A percentile compares a stretch with the other conserved stretches of the same genome.
Conservation (phyloP, 2,888 invertebrate species). For the Conops quadrifasciatus region DNA sequence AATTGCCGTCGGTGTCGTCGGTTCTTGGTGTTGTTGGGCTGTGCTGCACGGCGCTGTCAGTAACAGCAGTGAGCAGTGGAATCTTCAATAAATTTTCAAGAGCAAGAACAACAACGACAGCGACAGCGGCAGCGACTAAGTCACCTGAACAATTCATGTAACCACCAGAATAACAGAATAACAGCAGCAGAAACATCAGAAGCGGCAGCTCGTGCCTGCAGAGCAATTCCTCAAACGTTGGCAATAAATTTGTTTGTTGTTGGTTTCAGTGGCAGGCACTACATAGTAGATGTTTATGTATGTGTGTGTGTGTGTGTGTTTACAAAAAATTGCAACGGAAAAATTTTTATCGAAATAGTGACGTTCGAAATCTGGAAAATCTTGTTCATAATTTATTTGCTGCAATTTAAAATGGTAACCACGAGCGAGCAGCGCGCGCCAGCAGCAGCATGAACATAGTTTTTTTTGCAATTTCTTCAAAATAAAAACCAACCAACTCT, state of each 20-base stretch:
- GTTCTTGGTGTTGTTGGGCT: background rate
- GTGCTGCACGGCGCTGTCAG: background rate
- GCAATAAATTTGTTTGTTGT: constrained; percentile 14
- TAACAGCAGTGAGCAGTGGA: background rate
- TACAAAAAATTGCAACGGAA: constrained; percentile 20
- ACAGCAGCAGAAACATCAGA: constrained; percentile 7
- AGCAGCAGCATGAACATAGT: no score
- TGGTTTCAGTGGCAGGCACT: background rate
- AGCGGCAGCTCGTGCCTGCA: constrained; percentile 12
- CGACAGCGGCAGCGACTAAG: background rate
- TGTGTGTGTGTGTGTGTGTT: background rate
- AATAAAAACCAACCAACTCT: no score
- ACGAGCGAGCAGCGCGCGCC: background rate
- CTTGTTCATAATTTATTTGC: constrained; percentile 17
- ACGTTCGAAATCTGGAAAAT: constrained; percentile 10
- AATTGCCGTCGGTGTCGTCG: no score
- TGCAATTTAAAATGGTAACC: background rate
- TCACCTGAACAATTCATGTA: background rate
- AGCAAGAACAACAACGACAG: background rate
- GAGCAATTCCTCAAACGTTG: no score
- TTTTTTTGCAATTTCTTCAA: no score
- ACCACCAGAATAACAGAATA: background rate
- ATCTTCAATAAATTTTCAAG: constrained; percentile 2
- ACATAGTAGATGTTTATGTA: background rate
- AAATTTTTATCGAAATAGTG: constrained; percentile 6